These are phyloP conservation scores for Rhinophrynus dorsalis DNA, from an alignment of 2,797 vertebrate genomes.

Conservation along the genomic window DNA sequence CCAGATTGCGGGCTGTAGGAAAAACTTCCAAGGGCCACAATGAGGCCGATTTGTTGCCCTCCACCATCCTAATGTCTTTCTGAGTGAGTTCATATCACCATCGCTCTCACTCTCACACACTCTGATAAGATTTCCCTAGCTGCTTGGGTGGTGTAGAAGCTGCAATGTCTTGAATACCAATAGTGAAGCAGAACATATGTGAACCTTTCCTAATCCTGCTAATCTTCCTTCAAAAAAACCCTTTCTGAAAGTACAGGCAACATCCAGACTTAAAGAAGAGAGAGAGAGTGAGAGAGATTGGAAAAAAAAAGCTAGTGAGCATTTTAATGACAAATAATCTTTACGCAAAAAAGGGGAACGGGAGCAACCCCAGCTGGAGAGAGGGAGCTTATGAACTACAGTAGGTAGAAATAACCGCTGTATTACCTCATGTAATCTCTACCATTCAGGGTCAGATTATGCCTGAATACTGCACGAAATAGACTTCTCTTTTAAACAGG, in stretches of 20 bases:
- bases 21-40: no score
- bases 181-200: slow-evolving; percentile 94
- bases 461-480: slow-evolving; percentile 62
- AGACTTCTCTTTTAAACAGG: slow-evolving; percentile 63
- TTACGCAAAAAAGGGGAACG: slow-evolving; percentile 50
- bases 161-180: slow-evolving; percentile 87
- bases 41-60: no score
- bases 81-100: no score
- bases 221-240: slow-evolving; percentile 87
- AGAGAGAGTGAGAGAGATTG: background rate
- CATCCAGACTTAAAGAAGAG: slow-evolving; percentile 68
- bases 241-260: slow-evolving; percentile 72
- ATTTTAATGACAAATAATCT: slow-evolving; percentile 85
- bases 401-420: slow-evolving; percentile 72
- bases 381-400: slow-evolving; percentile 64
- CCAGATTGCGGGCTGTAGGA: no score
- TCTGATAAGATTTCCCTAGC: slow-evolving; percentile 54
- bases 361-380: slow-evolving; percentile 63
- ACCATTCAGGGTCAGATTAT: slow-evolving; percentile 68
- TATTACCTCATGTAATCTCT: slow-evolving; percentile 67
- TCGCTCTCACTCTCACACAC: no score
- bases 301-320: slow-evolving; percentile 61
- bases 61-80: no score
- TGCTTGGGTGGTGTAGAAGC: slow-evolving; percentile 83
- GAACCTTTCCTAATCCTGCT: slow-evolving; percentile 96